Base-by-base conservation (phyloP, 2,113 vertebrate species). In the Phaethon lepturus region DNA sequence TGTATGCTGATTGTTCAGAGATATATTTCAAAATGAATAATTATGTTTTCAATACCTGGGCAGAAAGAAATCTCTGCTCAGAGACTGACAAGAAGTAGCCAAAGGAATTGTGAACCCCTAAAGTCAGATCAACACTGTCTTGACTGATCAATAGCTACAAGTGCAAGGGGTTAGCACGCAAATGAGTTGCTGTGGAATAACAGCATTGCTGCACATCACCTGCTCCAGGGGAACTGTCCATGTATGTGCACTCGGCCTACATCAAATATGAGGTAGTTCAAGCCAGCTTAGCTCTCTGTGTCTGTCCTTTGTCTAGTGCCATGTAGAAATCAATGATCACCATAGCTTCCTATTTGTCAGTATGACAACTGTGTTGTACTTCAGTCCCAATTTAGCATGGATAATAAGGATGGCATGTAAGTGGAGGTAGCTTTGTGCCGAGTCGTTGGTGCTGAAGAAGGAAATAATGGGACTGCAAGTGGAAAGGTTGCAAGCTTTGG, bases 221-320 rank as follows among this genome's bases (percentile, higher is more conserved):
- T 92, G 72, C 59, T 94, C 45, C 59, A 63, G 68, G 68, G n/a
- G 42, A 95, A 50, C 76, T 55, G 31, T 92, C 59, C 22, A 2
- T 3, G 13, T 86, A 68, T 83, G 80, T 75, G 53, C 33, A 53
- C 71, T 96, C 90, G 82, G 72, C 59, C n/a, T 56, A 11, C 38
- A 40, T 45, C 31, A 91, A 88, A 80, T 74, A 85, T 45, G 63
- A 92, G 72, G 40, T 69, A 86, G 92, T 88, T 95, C 67, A 80
- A 86, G 67, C 4, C 63, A 84, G 35, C 14, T 90, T 81, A 87
- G 67, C 17, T 53, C 23, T 94, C 35, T 4, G 50, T 82, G 59
- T 55, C 90, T 93, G 86, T 85, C 85, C 47, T 84, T 90, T 91
- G 62, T 88, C 81, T 91, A 18, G 52, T 63, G 67, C 71, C 85